Conservation (phyloP, 2,113 vertebrate genomes). For the Rhipidura dahli region DNA sequence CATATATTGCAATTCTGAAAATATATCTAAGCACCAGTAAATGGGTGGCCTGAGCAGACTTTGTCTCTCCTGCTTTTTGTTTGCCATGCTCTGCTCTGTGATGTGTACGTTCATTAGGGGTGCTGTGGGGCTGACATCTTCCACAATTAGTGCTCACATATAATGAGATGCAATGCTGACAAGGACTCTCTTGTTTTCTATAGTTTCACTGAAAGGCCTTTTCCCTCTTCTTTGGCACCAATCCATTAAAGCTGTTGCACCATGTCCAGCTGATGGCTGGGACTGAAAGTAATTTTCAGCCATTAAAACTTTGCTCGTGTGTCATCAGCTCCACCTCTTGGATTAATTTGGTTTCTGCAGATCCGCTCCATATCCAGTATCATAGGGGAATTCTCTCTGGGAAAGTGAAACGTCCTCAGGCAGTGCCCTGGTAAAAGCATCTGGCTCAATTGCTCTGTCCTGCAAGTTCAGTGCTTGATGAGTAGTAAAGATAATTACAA, state of each 20-base stretch:
- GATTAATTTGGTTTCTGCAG: neutral
- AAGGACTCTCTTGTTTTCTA: conserved; percentile 33
- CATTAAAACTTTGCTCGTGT: neutral
- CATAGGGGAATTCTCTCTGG: neutral
- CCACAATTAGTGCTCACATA: neutral
- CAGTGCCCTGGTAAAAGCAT: neutral
- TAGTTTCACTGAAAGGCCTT: neutral
- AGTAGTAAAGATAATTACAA: neutral
- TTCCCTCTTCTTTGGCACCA: neutral
- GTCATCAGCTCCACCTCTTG: conserved; percentile 34
- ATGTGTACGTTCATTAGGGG: neutral
- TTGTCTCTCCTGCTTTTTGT: neutral
- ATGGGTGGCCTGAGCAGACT: neutral
- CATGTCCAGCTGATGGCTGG: neutral
- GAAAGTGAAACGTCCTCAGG: neutral
- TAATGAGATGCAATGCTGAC: conserved; percentile 27
- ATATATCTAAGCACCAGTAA: neutral
- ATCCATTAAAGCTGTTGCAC: neutral
- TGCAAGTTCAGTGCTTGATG: neutral
- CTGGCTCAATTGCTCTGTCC: neutral
- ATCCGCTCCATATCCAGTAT: neutral
- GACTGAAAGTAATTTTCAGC: neutral
- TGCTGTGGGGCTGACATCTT: neutral
- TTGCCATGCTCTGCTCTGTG: neutral
- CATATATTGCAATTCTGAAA: neutral